A percentile compares a stretch with the other conserved stretches of the same genome.
These are phyloP conservation scores for Anthonomus grandis DNA, from an alignment of 1,140 invertebrate genomes.

Conservation along the genomic window DNA sequence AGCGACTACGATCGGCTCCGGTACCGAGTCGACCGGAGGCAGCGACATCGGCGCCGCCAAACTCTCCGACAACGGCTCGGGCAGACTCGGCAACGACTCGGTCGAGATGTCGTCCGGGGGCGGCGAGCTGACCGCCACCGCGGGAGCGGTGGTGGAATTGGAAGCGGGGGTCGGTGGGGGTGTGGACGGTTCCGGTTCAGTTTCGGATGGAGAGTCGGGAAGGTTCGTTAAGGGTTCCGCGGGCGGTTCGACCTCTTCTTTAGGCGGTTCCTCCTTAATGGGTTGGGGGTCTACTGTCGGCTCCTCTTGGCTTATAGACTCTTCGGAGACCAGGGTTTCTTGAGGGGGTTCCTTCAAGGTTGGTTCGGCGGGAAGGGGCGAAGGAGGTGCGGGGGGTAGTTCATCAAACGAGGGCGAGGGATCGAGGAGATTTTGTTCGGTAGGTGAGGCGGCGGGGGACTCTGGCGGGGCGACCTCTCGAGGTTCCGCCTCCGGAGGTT, in stretches of 20 bases:
- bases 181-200: conserved; percentile 15
- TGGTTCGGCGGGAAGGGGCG: conserved; percentile 13
- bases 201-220: conserved; percentile 1
- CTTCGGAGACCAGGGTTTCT: background rate
- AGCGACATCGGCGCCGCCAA: conserved; percentile 45
- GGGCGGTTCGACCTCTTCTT: background rate
- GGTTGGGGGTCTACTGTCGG: background rate
- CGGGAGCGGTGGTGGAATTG: conserved; percentile 26
- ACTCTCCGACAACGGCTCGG: conserved; percentile 45
- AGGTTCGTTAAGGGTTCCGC: no score
- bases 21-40: conserved; percentile 44
- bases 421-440: conserved; percentile 3
- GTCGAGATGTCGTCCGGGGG: conserved; percentile 46
- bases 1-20: conserved; percentile 45
- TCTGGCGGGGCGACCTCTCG: background rate
- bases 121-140: conserved; percentile 40
- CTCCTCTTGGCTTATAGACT: conserved; percentile 3
- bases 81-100: conserved; percentile 47
- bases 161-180: conserved; percentile 20
- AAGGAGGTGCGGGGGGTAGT: conserved; percentile 19
- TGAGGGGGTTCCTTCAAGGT: conserved; percentile 18
- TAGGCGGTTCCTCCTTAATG: background rate
- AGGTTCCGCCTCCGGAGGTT: background rate
- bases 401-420: conserved; percentile 19
- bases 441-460: background rate